phyloP scores from a whole-genome alignment of 2,113 vertebrate species.

The Lagopus leucura region DNA sequence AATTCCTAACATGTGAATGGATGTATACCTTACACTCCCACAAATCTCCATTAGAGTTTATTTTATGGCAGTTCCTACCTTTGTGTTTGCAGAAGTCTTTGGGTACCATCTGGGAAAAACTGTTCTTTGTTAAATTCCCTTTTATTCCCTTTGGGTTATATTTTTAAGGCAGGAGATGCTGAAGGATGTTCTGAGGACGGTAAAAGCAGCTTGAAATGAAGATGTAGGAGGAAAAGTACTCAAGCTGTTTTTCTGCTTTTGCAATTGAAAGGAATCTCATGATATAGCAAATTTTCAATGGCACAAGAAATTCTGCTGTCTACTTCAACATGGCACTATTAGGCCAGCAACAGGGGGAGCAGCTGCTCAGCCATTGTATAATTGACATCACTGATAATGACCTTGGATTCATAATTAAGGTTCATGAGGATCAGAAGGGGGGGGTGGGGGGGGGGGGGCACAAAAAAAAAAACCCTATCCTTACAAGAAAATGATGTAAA shows the following conservation, averaged over 20 bases:
- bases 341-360: conserved; percentile 64
- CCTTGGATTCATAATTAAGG: conserved; percentile 54
- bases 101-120: conserved; percentile 41
- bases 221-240: conserved; percentile 72
- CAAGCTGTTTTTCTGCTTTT: conserved; percentile 70
- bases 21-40: neutral
- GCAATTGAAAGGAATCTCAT: conserved; percentile 68
- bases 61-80: conserved; percentile 26
- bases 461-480: too few species aligned
- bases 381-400: conserved; percentile 11
- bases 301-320: conserved; percentile 57
- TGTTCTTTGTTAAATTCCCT: conserved; percentile 32
- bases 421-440: neutral
- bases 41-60: neutral
- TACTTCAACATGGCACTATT: conserved; percentile 59
- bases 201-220: conserved; percentile 67
- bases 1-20: neutral
- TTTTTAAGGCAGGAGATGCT: conserved; percentile 53
- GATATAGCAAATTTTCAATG: conserved; percentile 65
- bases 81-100: conserved; percentile 21
- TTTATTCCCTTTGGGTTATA: conserved; percentile 46
- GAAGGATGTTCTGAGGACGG: conserved; percentile 42
- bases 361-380: conserved; percentile 55
- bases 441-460: neutral
- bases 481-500: conserved; percentile 8